Percentiles rank a stretch among this genome's conserved stretches.
Conservation (phyloP, 2,113 vertebrate species). For the Trichomycterus rosablanca region DNA sequence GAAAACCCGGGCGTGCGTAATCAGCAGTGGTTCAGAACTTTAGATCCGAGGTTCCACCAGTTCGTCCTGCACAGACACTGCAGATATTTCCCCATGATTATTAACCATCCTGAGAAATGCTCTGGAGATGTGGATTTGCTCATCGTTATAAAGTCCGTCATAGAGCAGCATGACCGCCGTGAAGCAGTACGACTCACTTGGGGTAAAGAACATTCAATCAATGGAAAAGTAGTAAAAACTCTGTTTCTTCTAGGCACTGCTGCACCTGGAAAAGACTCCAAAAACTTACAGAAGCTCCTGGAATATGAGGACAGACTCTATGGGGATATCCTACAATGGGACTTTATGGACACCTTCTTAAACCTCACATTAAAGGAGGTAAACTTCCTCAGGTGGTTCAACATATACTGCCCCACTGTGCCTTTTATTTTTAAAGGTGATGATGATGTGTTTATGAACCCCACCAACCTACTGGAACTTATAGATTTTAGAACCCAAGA, state of each 20-base stretch:
- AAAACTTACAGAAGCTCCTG: constrained; percentile 91
- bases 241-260: constrained; percentile 84
- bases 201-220: constrained; percentile 76
- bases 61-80: constrained; percentile 90
- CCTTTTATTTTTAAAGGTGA: constrained; percentile 90
- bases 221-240: constrained; percentile 72
- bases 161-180: constrained; percentile 84
- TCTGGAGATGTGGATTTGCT: constrained; percentile 70
- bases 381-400: constrained; percentile 93
- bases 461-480: constrained; percentile 85
- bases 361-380: constrained; percentile 96
- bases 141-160: constrained; percentile 88
- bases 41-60: constrained; percentile 83
- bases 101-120: constrained; percentile 91
- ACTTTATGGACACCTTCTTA: constrained; percentile 94
- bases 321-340: constrained; percentile 90
- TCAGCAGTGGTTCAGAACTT: constrained; percentile 62
- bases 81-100: constrained; percentile 84
- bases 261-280: constrained; percentile 74
- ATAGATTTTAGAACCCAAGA: constrained; percentile 65
- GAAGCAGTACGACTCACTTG: constrained; percentile 92
- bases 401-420: constrained; percentile 76
- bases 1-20: constrained; percentile 53
- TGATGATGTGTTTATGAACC: constrained; percentile 86
- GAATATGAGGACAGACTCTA: constrained; percentile 89